phyloP scores from a whole-genome alignment of 2,888 invertebrate species.

The Apodemia mormo region DNA sequence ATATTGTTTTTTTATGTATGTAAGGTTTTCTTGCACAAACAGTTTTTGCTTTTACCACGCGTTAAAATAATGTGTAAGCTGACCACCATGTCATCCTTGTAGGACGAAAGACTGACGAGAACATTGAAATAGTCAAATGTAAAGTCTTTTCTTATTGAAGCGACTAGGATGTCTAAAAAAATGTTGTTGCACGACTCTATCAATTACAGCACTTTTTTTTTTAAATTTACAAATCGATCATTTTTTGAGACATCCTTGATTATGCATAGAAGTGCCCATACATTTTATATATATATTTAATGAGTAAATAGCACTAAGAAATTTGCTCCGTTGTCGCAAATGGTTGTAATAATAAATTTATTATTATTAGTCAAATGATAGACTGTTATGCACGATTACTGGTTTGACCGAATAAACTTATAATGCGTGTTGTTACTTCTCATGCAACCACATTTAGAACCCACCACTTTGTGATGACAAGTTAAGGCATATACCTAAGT shows the following conservation, averaged over 20 bases:
- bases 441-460: conserved; percentile 44
- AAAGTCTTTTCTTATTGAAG: conserved; percentile 43
- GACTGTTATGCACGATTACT: conserved; percentile 77
- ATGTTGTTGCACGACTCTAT: conserved; percentile 38
- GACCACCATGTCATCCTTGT: conserved; percentile 44
- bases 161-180: conserved; percentile 55
- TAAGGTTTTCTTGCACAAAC: conserved; percentile 25
- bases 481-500: conserved; percentile 44
- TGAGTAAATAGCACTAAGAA: conserved; percentile 68
- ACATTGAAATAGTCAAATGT: conserved; percentile 52
- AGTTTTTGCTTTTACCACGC: conserved; percentile 26
- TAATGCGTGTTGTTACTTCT: conserved; percentile 49
- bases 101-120: conserved; percentile 71
- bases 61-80: conserved; percentile 23
- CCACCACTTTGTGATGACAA: conserved; percentile 69
- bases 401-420: conserved; percentile 49
- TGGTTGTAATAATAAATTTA: conserved; percentile 77
- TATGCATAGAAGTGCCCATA: conserved; percentile 62
- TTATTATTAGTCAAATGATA: conserved; percentile 71
- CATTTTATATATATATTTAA: conserved; percentile 54
- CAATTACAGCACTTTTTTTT: conserved; percentile 17
- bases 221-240: conserved; percentile 32
- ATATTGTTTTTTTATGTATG: conserved; percentile 24
- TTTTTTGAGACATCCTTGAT: conserved; percentile 63
- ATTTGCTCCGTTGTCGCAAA: conserved; percentile 76